These are phyloP conservation scores for Salvelinus namaycush DNA, from an alignment of 2,113 vertebrate genomes.

Conservation along the genomic window DNA sequence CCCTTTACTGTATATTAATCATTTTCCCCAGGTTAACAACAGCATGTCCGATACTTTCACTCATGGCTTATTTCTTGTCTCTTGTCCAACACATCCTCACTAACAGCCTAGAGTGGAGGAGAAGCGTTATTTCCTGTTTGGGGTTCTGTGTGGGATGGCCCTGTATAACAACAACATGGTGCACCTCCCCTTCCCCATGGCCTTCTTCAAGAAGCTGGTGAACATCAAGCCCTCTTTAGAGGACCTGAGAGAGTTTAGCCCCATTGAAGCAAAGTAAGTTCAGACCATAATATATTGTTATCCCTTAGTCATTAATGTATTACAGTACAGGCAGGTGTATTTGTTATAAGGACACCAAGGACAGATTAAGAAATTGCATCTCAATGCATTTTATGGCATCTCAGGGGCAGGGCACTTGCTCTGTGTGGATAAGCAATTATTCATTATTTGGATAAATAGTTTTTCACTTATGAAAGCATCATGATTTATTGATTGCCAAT, in stretches of 20 bases:
- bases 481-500: no score
- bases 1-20: background rate
- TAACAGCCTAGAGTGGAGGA: conserved; percentile 40
- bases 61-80: background rate
- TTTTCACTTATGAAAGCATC: no score
- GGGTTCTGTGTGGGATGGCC: no score
- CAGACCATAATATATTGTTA: background rate
- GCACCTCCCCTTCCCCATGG: conserved; percentile 69
- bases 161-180: no score
- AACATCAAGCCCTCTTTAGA: conserved; percentile 54
- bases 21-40: background rate
- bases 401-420: no score
- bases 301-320: no score
- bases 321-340: no score
- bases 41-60: background rate
- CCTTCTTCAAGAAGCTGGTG: conserved; percentile 74
- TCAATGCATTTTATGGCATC: no score
- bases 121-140: conserved; percentile 57
- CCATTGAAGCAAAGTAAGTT: conserved; percentile 56
- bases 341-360: no score
- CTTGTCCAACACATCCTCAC: background rate
- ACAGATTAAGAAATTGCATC: no score
- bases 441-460: no score
- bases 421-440: no score
- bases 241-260: conserved; percentile 66